These are phyloP conservation scores for Serranus cabrilla DNA, from an alignment of 2,797 vertebrate genomes.

Conservation along the genomic window DNA sequence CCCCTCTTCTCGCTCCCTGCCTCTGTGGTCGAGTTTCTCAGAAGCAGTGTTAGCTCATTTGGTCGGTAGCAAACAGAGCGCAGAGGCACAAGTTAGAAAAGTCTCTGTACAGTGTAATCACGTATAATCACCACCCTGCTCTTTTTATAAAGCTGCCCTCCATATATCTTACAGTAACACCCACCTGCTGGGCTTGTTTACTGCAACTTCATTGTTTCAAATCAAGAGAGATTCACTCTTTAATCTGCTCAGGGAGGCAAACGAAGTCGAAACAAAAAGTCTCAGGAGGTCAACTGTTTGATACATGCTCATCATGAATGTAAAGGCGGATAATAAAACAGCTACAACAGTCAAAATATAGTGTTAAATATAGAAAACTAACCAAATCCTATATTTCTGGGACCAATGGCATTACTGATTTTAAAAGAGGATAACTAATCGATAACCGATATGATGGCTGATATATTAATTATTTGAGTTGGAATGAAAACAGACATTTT, in stretches of 20 bases:
- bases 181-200: slow-evolving; percentile 34
- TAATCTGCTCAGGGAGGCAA: background rate
- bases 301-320: too few species aligned
- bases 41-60: slow-evolving; percentile 48
- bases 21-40: slow-evolving; percentile 65
- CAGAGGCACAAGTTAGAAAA: slow-evolving; percentile 31
- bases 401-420: too few species aligned
- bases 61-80: slow-evolving; percentile 39
- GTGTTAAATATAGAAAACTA: too few species aligned
- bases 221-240: slow-evolving; percentile 12
- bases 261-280: slow-evolving; percentile 9
- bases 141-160: slow-evolving; percentile 33
- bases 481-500: too few species aligned
- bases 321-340: too few species aligned
- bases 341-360: too few species aligned
- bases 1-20: slow-evolving; percentile 41
- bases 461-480: too few species aligned
- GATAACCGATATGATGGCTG: too few species aligned
- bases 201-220: slow-evolving; percentile 32
- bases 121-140: slow-evolving; percentile 55
- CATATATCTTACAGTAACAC: slow-evolving; percentile 23
- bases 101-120: slow-evolving; percentile 55
- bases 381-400: too few species aligned
- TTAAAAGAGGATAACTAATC: too few species aligned
- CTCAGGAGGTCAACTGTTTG: background rate